Evolutionary conservation across 2,888 invertebrate species (phyloP), one percentile per base, ranked within the genome.

Genomic region (Cenopis cana): DNA sequence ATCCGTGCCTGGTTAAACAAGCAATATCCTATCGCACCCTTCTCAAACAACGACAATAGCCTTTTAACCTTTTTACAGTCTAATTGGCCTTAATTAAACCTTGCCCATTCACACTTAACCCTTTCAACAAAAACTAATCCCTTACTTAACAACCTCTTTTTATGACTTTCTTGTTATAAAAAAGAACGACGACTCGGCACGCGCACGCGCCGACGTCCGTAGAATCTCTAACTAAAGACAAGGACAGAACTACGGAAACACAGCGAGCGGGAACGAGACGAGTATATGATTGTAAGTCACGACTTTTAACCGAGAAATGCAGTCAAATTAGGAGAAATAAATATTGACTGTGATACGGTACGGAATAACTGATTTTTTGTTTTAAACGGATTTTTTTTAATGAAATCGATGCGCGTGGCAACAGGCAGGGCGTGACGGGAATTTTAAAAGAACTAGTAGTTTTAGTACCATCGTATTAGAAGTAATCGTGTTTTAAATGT

Each of bases 291-390:
- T 85, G 85, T 91, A 87, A 89, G 81, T 79, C 83, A 85, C 89
- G 87, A 83, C 88, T 79, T 75, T 76, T 79, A 87, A 84, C 81
- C 81, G 81, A 89, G 90, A 91, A 90, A 91, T 90, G 87, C 86
- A 89, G 87, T 90, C 89, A 90, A 92, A 91, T 93, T 91, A 90
- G 87, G 82, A 88, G 89, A 89, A 89, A 88, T 89, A 89, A 90
- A 89, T 88, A 89, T 88, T 78, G 82, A 79, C 76, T 79, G 77
- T 80, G 81, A 85, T 85, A 82, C 78, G 78, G 78, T 79, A 79
- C 73, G 72, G 82, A 81, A 81, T 83, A 79, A 78, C 74, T 78
- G 77, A 82, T 83, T 78, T 76, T 69, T 59, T 59, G 33, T 20
- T 77, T 77, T 74, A 74, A 75, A 76, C 74, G 75, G 74, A 73